Conservation (phyloP, 2,113 vertebrate genomes). For the Glaucomys volans region DNA sequence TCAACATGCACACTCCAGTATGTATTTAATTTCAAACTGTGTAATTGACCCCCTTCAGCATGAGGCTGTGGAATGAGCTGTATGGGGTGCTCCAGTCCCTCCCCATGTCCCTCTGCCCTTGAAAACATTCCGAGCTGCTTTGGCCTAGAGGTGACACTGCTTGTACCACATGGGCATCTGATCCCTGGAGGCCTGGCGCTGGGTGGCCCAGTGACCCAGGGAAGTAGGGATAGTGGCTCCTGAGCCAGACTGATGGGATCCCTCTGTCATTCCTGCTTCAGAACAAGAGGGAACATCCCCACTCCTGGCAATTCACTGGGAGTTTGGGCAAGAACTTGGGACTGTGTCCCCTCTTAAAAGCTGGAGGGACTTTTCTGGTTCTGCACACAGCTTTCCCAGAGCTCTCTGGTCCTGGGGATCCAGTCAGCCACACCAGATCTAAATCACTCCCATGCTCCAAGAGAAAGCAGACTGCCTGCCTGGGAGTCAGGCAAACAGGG, state of each 20-base stretch:
- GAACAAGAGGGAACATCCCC: neutral
- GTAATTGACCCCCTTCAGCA: neutral
- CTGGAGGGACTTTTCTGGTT: neutral
- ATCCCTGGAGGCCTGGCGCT: neutral
- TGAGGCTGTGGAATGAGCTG: too few relatives aligned
- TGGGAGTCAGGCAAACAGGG: neutral
- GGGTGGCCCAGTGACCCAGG: neutral
- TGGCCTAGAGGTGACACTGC: neutral
- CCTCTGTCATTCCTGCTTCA: neutral
- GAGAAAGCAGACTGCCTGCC: neutral
- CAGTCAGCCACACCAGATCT: neutral
- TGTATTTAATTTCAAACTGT: neutral
- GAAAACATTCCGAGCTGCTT: neutral
- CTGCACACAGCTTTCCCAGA: neutral
- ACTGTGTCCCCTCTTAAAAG: neutral
- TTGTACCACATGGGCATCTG: neutral
- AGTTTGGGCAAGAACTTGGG: neutral
- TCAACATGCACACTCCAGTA: accelerated
- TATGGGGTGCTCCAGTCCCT: neutral
- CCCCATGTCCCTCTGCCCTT: neutral
- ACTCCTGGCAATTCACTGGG: neutral
- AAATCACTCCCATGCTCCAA: neutral
- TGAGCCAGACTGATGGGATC: neutral
- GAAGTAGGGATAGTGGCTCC: neutral
- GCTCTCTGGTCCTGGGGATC: neutral